phyloP scores from a whole-genome alignment of 2,888 invertebrate genomes.

The Metellina segmentata region DNA sequence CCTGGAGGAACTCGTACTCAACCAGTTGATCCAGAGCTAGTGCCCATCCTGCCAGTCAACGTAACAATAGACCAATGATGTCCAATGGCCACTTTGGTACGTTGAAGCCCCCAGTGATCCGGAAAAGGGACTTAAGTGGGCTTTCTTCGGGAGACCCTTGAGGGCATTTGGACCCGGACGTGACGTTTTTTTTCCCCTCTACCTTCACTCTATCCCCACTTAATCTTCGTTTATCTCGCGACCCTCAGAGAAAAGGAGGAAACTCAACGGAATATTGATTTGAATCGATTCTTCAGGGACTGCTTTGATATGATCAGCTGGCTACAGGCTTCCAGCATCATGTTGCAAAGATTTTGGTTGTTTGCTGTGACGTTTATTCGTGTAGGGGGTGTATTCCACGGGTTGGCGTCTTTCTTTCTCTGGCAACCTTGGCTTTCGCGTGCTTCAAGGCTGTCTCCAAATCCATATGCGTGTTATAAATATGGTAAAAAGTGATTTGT shows the following conservation, averaged over 20 bases:
- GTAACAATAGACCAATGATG: conserved; percentile 16
- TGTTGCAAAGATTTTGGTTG: neutral
- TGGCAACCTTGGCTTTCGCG: too few relatives aligned
- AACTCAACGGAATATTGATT: conserved; percentile 48
- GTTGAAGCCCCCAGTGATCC: conserved; percentile 26
- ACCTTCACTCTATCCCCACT: neutral
- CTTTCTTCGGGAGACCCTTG: conserved; percentile 16
- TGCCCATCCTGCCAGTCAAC: neutral
- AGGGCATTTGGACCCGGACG: conserved; percentile 32
- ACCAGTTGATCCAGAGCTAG: neutral
- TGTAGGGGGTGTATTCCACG: neutral
- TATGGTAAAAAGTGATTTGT: too few relatives aligned
- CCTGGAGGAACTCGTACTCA: neutral
- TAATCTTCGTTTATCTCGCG: conserved; percentile 59
- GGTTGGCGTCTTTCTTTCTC: too few relatives aligned
- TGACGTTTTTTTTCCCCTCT: conserved; percentile 12
- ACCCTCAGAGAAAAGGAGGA: conserved; percentile 18
- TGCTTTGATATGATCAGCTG: conserved; percentile 13
- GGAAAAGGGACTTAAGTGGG: conserved; percentile 57
- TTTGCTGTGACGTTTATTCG: neutral
- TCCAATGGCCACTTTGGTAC: conserved; percentile 16
- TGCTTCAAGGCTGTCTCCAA: too few relatives aligned
- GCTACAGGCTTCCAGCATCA: neutral
- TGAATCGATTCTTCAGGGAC: conserved; percentile 16
- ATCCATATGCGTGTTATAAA: too few relatives aligned